A percentile compares a stretch with the other conserved stretches of the same genome.
Conservation (phyloP, 2,113 vertebrate genomes). For the Megaleporinus macrocephalus region DNA sequence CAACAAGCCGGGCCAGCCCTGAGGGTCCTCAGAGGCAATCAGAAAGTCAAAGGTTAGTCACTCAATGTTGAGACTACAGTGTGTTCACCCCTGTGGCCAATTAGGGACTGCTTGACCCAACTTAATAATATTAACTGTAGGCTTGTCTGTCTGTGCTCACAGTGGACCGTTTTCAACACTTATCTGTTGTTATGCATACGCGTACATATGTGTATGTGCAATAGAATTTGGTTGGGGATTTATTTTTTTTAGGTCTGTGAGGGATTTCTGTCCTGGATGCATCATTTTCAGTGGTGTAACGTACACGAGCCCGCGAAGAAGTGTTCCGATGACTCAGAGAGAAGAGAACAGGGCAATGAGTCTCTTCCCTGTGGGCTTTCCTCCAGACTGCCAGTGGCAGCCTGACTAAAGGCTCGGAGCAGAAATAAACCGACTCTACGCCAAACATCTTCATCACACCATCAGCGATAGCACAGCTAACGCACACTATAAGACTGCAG, state of each 20-base stretch:
- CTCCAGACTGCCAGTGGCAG: constrained; percentile 43
- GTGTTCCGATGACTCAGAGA: not conserved
- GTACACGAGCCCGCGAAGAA: not conserved
- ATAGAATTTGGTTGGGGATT: not conserved
- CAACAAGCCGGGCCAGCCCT: constrained; percentile 69
- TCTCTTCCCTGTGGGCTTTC: constrained; percentile 41
- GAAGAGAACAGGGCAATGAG: constrained; percentile 6
- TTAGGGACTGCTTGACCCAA: constrained; percentile 71
- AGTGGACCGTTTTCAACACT: constrained; percentile 53
- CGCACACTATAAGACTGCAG: not conserved
- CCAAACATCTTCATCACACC: constrained; percentile 42
- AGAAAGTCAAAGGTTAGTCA: constrained; percentile 78
- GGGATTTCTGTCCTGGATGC: not conserved
- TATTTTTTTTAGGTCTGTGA: constrained; percentile 11
- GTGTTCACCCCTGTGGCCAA: constrained; percentile 68
- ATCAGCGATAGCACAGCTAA: not conserved
- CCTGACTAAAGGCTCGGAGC: not conserved
- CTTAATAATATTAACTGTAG: constrained; percentile 61
- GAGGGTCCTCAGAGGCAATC: constrained; percentile 76
- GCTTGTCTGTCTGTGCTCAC: constrained; percentile 60
- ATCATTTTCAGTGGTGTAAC: not conserved
- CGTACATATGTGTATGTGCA: not conserved
- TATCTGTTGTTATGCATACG: not conserved
- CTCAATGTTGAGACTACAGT: constrained; percentile 57
- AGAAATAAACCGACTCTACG: constrained; percentile 33